Conservation (phyloP, 2,113 vertebrate species). For the Saimiri boliviensis region DNA sequence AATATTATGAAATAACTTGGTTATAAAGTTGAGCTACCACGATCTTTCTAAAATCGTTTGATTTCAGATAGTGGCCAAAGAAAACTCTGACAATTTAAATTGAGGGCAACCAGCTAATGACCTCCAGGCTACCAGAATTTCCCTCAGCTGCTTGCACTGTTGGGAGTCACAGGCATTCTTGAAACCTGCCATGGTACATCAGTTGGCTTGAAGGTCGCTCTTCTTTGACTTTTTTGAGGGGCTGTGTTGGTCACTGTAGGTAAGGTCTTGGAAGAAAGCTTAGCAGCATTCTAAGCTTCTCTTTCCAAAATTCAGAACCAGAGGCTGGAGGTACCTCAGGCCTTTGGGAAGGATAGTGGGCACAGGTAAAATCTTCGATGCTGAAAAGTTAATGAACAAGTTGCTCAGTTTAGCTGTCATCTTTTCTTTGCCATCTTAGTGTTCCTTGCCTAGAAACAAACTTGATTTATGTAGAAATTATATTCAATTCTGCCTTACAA, state of each 20-base stretch:
- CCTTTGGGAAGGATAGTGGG: not conserved
- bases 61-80: not conserved
- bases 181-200: not conserved
- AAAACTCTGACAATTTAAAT: constrained; percentile 5
- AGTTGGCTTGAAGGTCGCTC: not conserved
- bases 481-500: not conserved
- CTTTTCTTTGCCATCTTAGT: not conserved
- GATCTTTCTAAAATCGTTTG: not conserved
- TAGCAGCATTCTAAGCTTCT: not conserved
- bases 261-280: not conserved
- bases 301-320: not conserved
- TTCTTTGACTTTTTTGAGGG: not conserved
- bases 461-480: not conserved
- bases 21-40: not conserved
- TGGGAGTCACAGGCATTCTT: not conserved
- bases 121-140: not conserved
- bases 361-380: not conserved
- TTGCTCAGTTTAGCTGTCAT: not conserved
- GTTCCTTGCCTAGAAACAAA: not conserved
- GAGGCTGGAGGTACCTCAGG: not conserved
- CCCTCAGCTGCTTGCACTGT: not conserved
- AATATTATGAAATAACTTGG: not conserved
- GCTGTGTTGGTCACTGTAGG: not conserved
- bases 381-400: not conserved
- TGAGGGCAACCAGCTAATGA: not conserved